Base-by-base conservation (phyloP, 2,113 vertebrate genomes). In the Trinectes maculatus region DNA sequence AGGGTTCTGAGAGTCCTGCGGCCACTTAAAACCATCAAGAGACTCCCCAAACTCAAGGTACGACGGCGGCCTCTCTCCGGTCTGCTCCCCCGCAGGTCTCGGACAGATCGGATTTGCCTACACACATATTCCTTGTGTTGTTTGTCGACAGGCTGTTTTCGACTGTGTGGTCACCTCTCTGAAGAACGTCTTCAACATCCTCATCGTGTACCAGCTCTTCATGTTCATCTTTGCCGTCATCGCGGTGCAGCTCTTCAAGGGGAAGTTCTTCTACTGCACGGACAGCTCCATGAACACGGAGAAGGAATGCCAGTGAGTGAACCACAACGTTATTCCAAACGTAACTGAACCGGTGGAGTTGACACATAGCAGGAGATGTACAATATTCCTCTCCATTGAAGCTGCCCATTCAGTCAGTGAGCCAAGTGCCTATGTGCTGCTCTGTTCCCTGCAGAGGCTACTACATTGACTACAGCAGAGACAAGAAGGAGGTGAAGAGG, bases 221-320 rank as follows among this genome's bases (percentile, higher is more conserved):
- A 99, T 99, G 98, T 99, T 99, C 91, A 99, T 99, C 89, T 99
- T 99, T 6, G 98, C 98, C 1, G 98, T 99, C 85, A 99, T 99
- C 2, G 98, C 98, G 0, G 98, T 99, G 46, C 98, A 99, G 87
- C 96, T 99, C 51, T 99, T 99, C 91, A 99, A 99, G 88, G 98
- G 98, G 43, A 98, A 96, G 87, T 99, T 99, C 87, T 99, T 98
- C 87, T 99, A 98, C 65, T 99, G 98, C 83, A 98, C 94, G 0
- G 98, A 99, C 91, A 95, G 95, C 77, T 98, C 96, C 42, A 98
- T 99, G 91, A 96, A 97, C 79, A 93, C 96, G 0, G 94, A 98
- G 87, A 98, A 98, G 74, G 96, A 99, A 77, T 99, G 97, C 92
- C 96, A 96, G 98, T 99, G 89, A 91, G 91, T 90, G 43, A 72